Evolutionary conservation across 1,140 invertebrate species (phyloP).

Genomic region (Diprion similis): DNA sequence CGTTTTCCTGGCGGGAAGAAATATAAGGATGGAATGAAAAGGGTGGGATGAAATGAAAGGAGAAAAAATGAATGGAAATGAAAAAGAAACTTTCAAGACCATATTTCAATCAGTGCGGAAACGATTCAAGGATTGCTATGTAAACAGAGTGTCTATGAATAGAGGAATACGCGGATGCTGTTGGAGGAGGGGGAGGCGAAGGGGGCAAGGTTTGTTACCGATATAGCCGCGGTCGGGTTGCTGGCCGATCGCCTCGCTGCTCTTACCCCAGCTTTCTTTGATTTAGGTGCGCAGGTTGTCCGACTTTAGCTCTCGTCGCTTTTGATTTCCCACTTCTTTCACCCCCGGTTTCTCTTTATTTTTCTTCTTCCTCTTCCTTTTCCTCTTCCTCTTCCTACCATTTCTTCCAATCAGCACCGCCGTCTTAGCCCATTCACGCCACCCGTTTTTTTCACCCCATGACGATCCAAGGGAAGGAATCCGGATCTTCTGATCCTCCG

Average conservation of each 20-base stretch:
- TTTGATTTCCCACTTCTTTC: not conserved
- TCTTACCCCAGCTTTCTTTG: not conserved
- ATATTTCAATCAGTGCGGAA: conserved; percentile 2
- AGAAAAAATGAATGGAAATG: not conserved
- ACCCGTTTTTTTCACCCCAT: not conserved
- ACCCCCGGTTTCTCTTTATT: not conserved
- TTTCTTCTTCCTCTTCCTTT: not conserved
- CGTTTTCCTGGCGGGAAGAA: no score
- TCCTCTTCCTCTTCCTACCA: not conserved
- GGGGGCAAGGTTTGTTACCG: conserved; percentile 4
- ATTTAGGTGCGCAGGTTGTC: not conserved
- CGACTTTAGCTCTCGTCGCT: not conserved
- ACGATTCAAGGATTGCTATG: not conserved
- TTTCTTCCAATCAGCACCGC: not conserved
- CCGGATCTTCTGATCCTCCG: not conserved
- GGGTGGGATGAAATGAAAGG: not conserved
- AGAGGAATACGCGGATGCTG: conserved; percentile 3
- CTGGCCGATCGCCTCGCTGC: not conserved
- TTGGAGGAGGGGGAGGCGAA: not conserved
- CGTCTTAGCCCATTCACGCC: no score
- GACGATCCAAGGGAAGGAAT: not conserved
- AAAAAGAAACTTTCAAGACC: not conserved
- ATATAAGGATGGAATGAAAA: not conserved
- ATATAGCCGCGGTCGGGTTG: not conserved
- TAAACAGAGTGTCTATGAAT: not conserved